Evolutionary conservation across 1,140 invertebrate species (phyloP), one percentile per base, ranked within the genome.

Genomic region (Neodiprion pinetum): DNA sequence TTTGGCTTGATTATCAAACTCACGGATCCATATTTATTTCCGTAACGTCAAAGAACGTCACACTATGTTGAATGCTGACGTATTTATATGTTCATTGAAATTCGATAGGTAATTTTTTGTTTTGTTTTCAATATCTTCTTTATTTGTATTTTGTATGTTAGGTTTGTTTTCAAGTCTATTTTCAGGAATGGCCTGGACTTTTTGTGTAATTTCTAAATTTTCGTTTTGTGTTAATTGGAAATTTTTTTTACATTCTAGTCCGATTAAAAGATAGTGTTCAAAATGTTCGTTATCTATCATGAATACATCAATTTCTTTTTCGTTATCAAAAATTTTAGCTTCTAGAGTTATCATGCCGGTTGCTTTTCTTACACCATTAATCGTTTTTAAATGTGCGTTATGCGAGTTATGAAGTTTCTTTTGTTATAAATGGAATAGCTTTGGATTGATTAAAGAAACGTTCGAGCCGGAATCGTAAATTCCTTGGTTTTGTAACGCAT

Each of bases 371-470:
- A 17, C 17, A 17, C 17, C 17, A 17, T 17, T 17, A 17, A 17
- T 17, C 17, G 17, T 17, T 17, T 17, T 17, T 17, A 17, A 17
- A 17, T 17, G 17, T 17, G 17, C 17, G 17, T 17, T 17, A 17
- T 17, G 17, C 17, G 17, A 17, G 17, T 17, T 17, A 17, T 17
- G 17, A 17, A 17, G 17, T 17, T 17, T 17, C 17, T 79, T 71
- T 76, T 72, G 72, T 77, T 76, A 79, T 72, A 80, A 66, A 68
- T 78, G 75, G 21, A 82, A 28, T 77, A 79, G 47, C 72, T 77
- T 82, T 73, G 80, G 75, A 78, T 83, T 82, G 47, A 82, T 83
- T 23, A 82, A 67, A 40, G 78, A 81, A 40, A 80, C 78, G 74
- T 83, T 79, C 70, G 79, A 80, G 11, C 80, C 81, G 40, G 17